Evolutionary conservation across 2,888 invertebrate genomes (phyloP), one percentile per base, ranked within the genome.

Genomic region (Allygus modestus): DNA sequence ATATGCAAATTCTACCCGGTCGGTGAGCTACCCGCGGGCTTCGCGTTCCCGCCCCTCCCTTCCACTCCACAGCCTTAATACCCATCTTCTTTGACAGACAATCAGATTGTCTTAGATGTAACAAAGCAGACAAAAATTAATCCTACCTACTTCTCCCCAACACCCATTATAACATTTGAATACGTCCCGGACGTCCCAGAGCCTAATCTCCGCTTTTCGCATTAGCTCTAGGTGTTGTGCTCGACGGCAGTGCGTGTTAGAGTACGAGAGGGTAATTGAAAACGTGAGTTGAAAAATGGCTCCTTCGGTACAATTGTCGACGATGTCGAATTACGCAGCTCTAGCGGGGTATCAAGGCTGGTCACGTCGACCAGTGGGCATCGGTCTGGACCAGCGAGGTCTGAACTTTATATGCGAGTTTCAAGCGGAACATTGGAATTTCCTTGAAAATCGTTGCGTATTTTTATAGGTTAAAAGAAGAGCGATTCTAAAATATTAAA

Each of bases 91-190:
- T 54, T 75, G 83, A 83, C 83, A 83, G 75, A 75, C 83, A 75
- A 83, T 83, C 83, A 58, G 83, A 83, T 83, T 83, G 82, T 28
- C 51, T 71, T 20, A 51, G 71, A 82, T 51, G 83, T 83, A 75
- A 83, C 73, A 83, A 83, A 83, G 75, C 75, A 83, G 75, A 83
- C 73, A 83, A 83, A 83, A 75, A 75, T 83, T 58, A 71, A 41
- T 61, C 93, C 93, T 92, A 97, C 97, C 96, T 96, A 79, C 79
- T 79, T 79, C 79, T 54, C 51, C 79, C 79, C 58, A 79, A 79
- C 79, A 79, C 58, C 79, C 79, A 79, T 79, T 79, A 79, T 79
- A 79, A 79, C 79, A 79, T 79, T 79, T 79, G 51, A 79, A 79
- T 79, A 79, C 79, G 51, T 79, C 58, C 17, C 51, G 2, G 12